phyloP scores from a whole-genome alignment of 2,113 vertebrate species.

The Sorex fumeus region DNA sequence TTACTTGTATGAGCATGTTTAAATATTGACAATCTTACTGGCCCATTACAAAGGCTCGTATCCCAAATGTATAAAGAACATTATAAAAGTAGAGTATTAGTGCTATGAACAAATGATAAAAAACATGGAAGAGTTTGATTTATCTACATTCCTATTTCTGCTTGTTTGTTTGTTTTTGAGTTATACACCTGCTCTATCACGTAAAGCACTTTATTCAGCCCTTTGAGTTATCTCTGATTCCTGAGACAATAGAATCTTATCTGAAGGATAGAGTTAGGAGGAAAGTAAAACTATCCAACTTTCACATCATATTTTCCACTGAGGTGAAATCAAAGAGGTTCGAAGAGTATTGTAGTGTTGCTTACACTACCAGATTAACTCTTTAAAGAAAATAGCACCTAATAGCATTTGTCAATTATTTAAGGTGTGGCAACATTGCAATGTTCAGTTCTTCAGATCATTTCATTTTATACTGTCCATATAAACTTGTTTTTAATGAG shows the following conservation, averaged over 20 bases:
- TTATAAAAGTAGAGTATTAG: not conserved
- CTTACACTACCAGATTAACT: not conserved
- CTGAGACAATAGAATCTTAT: not conserved
- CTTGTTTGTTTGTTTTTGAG: no score
- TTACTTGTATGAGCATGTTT: not conserved
- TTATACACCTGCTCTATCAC: no score
- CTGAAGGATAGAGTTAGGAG: not conserved
- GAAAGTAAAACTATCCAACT: not conserved
- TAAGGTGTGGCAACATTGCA: not conserved
- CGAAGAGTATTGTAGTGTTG: not conserved
- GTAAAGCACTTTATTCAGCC: no score
- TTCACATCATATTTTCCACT: not conserved
- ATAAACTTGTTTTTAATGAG: slow-evolving; percentile 51
- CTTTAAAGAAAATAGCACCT: not conserved
- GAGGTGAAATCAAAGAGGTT: not conserved
- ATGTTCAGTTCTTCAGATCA: not conserved
- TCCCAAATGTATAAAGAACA: not conserved
- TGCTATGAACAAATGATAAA: not conserved
- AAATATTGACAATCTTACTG: not conserved
- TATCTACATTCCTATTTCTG: not conserved
- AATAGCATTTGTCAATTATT: not conserved
- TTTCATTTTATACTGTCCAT: not conserved
- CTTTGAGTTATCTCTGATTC: no score
- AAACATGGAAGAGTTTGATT: not conserved
- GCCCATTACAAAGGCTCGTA: not conserved